Evolutionary conservation across 2,888 invertebrate species (phyloP).

Genomic region (Drosophila neotestacea): DNA sequence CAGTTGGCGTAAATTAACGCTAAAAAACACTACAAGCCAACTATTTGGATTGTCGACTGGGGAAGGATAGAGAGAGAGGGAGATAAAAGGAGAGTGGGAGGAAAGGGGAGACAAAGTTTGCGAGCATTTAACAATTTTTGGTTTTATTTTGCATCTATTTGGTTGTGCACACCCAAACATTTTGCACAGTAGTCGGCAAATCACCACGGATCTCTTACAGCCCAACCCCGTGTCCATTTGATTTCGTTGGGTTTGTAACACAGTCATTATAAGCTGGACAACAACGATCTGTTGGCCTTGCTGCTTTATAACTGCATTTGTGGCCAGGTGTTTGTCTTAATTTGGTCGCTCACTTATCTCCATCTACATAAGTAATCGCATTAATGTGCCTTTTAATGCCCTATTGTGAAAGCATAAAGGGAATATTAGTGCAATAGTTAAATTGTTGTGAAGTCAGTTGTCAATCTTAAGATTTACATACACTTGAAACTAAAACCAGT

Average conservation of each 20-base stretch:
- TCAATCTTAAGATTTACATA: neutral
- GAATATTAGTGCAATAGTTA: slow-evolving; percentile 21
- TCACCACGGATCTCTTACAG: slow-evolving; percentile 37
- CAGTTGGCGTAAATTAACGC: slow-evolving; percentile 78
- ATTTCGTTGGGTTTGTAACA: slow-evolving; percentile 14
- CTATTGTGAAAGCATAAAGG: slow-evolving; percentile 26
- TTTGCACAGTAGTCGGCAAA: slow-evolving; percentile 54
- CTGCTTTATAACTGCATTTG: slow-evolving; percentile 43
- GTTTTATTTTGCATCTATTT: slow-evolving; percentile 33
- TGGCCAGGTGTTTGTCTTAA: slow-evolving; percentile 33
- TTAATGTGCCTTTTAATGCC: slow-evolving; percentile 44
- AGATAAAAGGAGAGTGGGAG: neutral
- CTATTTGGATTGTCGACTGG: slow-evolving; percentile 16
- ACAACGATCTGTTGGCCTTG: slow-evolving; percentile 22
- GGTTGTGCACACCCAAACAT: slow-evolving; percentile 48
- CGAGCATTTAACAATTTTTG: slow-evolving; percentile 29
- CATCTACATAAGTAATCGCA: slow-evolving; percentile 41
- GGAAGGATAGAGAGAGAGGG: neutral
- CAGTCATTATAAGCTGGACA: slow-evolving; percentile 41
- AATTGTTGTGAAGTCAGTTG: neutral
- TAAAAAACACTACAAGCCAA: slow-evolving; percentile 45
- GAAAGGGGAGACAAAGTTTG: neutral
- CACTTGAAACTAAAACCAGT: neutral
- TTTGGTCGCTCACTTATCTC: slow-evolving; percentile 57
- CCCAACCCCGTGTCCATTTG: slow-evolving; percentile 12